Conservation (phyloP, 2,797 vertebrate species). For the Girardinus metallicus region DNA sequence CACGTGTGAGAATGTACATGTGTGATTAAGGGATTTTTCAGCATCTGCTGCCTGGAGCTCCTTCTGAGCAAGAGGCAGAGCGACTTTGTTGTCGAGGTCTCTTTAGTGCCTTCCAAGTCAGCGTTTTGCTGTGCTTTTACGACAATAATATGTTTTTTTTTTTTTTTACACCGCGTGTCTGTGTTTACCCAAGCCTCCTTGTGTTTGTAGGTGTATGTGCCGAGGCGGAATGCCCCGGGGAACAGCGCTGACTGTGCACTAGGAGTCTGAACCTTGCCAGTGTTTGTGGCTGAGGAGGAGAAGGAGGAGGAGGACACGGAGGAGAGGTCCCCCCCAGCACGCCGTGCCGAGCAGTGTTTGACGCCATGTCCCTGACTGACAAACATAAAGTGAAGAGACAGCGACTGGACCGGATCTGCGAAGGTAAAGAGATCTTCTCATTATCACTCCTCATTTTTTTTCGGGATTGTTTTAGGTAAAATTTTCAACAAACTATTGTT, state of each 20-base stretch:
- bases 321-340: conserved; percentile 56
- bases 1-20: conserved; percentile 25
- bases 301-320: conserved; percentile 5
- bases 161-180: background rate
- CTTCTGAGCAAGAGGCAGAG: conserved; percentile 57
- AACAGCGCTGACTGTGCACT: conserved; percentile 75
- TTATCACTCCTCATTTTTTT: background rate
- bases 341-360: conserved; percentile 55
- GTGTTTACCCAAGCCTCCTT: conserved; percentile 40
- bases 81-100: conserved; percentile 68
- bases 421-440: conserved; percentile 73
- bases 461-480: background rate
- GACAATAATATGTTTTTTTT: conserved; percentile 44
- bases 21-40: conserved; percentile 60
- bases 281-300: conserved; percentile 56
- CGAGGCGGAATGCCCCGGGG: conserved; percentile 81
- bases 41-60: conserved; percentile 69
- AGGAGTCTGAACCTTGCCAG: conserved; percentile 72
- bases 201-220: conserved; percentile 74
- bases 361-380: conserved; percentile 84
- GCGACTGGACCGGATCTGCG: conserved; percentile 84
- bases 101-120: conserved; percentile 65
- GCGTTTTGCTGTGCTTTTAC: conserved; percentile 41
- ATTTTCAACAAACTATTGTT: background rate
- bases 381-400: conserved; percentile 89